Evolutionary conservation across 2,888 invertebrate species (phyloP).

Genomic region (Drosophila seclusa): DNA sequence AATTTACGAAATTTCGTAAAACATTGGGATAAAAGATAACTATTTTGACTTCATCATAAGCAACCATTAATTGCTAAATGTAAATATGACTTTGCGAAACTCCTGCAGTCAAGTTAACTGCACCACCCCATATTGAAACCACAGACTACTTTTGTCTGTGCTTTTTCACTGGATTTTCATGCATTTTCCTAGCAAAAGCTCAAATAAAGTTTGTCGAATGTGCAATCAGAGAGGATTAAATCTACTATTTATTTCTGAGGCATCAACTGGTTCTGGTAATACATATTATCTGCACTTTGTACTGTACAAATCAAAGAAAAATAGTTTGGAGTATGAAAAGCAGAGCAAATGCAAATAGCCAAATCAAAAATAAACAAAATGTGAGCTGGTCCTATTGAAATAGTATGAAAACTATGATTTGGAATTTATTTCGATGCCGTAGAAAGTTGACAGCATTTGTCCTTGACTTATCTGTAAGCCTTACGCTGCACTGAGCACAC

Average conservation of each 20-base stretch:
- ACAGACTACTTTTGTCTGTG: too few species aligned
- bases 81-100: not conserved
- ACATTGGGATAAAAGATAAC: not conserved
- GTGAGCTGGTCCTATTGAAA: not conserved
- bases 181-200: not conserved
- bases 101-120: not conserved
- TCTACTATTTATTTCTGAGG: not conserved
- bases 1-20: not conserved
- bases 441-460: slow-evolving; percentile 53
- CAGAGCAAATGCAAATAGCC: slow-evolving; percentile 11
- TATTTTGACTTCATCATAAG: not conserved
- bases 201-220: not conserved
- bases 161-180: too few species aligned
- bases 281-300: not conserved
- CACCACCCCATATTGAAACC: not conserved
- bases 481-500: slow-evolving; percentile 64
- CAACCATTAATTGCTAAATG: not conserved
- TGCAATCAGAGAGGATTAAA: not conserved
- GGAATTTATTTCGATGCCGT: slow-evolving; percentile 29
- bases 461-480: slow-evolving; percentile 64
- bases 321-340: slow-evolving; percentile 1
- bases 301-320: slow-evolving; percentile 8
- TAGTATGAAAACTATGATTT: slow-evolving; percentile 6
- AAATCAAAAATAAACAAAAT: slow-evolving; percentile 28
- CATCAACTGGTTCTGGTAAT: not conserved